Base-by-base conservation (phyloP, 1,140 invertebrate species). In the Gryon sp. region DNA sequence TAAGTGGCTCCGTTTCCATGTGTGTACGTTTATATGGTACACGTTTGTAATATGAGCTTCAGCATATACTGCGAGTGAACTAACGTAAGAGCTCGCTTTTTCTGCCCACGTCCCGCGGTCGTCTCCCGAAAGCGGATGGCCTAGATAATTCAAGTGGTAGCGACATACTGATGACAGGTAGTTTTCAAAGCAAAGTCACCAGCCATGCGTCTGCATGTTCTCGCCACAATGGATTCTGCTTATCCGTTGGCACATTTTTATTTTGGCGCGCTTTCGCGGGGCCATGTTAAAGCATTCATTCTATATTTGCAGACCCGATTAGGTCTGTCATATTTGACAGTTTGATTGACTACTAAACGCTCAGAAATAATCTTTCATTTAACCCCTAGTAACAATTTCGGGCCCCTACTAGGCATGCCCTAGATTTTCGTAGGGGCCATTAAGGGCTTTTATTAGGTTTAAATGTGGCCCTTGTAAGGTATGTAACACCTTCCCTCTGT, bases 61-160 rank as follows among this genome's bases (percentile, higher is more conserved):
- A 15, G 26, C 22, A n/a, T n/a, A n/a, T n/a, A 43, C 40, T 38
- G 53, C 24, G 53, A 30, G 50, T 45, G 38, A 53, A 60, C 46
- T 20, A 53, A 69, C 15, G 7, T 72, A 62, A 72, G 40, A 60
- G 50, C 11, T 24, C 14, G n/a, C 3, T n/a, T n/a, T n/a, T 26
- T 24, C 38, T 32, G 7, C 5, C 46, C 60, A n/a, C n/a, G n/a
- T 8, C 20, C n/a, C 15, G 26, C 46, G 8, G 14, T 6, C 4
- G 8, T 36, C 26, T 34, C 38, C 41, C 68, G 9, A 63, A 62
- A 73, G 22, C 50, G 36, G 57, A 50, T 74, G 70, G 70, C 60
- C 70, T 74, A 65, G 70, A 74, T 74, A 59, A 74, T 65, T 74
- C 60, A 60, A 74, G 70, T 74, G 53, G 60, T 60, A 74, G 70